These are phyloP conservation scores for Zeus faber DNA, from an alignment of 2,113 vertebrate species.

Conservation along the genomic window DNA sequence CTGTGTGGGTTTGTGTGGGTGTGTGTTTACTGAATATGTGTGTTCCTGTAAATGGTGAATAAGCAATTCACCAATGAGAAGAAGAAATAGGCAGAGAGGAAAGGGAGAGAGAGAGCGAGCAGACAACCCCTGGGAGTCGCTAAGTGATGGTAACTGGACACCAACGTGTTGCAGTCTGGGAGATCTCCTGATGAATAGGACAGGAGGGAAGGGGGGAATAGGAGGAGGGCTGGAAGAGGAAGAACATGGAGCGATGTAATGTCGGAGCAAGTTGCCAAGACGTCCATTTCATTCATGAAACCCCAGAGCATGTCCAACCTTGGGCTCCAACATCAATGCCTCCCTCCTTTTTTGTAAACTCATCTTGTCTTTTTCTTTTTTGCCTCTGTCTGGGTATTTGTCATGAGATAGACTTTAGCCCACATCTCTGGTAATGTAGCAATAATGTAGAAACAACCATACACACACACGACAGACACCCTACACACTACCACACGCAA, in stretches of 20 bases:
- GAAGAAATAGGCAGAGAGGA: constrained; percentile 16
- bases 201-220: constrained; percentile 21
- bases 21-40: no score
- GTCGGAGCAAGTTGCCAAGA: constrained; percentile 43
- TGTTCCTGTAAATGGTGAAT: no score
- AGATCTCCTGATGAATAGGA: constrained; percentile 65
- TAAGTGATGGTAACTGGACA: constrained; percentile 70
- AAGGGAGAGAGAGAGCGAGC: constrained; percentile 14
- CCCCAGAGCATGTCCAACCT: constrained; percentile 40
- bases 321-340: no score
- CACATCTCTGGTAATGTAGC: no score
- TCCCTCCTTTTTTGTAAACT: no score
- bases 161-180: constrained; percentile 67
- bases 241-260: constrained; percentile 38
- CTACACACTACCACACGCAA: no score
- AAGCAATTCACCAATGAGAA: background rate
- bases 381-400: no score
- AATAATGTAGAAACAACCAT: no score
- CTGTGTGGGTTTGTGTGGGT: no score
- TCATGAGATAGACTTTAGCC: no score
- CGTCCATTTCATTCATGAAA: constrained; percentile 73
- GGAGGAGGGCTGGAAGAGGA: constrained; percentile 33
- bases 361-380: no score
- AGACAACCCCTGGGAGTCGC: constrained; percentile 49
- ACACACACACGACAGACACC: constrained; percentile 4